These are phyloP conservation scores for Abrostola triplasia DNA, from an alignment of 2,888 invertebrate genomes.

Conservation along the genomic window DNA sequence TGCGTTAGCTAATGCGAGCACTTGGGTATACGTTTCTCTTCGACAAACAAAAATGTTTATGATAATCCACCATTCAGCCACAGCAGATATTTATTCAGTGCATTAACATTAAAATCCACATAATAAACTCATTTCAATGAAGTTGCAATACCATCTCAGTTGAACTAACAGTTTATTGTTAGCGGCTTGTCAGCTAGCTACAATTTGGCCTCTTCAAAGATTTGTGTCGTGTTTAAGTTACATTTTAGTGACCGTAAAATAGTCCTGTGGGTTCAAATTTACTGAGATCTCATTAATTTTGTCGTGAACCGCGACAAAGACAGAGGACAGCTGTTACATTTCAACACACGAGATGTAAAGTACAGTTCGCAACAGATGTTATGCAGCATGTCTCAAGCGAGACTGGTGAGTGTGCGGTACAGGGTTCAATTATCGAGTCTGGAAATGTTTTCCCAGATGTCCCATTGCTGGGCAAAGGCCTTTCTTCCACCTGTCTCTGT, in stretches of 20 bases:
- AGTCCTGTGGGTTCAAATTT: conserved; percentile 49
- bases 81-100: neutral
- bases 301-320: conserved; percentile 36
- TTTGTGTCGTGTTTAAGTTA: conserved; percentile 44
- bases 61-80: neutral
- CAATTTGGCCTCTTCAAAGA: conserved; percentile 48
- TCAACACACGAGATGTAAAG: conserved; percentile 25
- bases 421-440: no score
- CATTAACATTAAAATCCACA: neutral
- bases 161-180: conserved; percentile 35
- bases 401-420: no score
- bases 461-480: no score
- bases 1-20: no score
- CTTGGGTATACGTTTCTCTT: no score
- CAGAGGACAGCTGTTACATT: conserved; percentile 20
- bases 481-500: no score
- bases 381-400: no score
- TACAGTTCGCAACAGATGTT: conserved; percentile 5
- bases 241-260: conserved; percentile 48
- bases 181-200: conserved; percentile 27
- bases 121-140: conserved; percentile 5
- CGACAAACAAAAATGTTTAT: neutral
- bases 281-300: conserved; percentile 47
- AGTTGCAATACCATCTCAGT: conserved; percentile 15
- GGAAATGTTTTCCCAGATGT: no score